Evolutionary conservation across 2,113 vertebrate species (phyloP), one percentile per base, ranked within the genome.

Genomic region (Vanacampus margaritifer): DNA sequence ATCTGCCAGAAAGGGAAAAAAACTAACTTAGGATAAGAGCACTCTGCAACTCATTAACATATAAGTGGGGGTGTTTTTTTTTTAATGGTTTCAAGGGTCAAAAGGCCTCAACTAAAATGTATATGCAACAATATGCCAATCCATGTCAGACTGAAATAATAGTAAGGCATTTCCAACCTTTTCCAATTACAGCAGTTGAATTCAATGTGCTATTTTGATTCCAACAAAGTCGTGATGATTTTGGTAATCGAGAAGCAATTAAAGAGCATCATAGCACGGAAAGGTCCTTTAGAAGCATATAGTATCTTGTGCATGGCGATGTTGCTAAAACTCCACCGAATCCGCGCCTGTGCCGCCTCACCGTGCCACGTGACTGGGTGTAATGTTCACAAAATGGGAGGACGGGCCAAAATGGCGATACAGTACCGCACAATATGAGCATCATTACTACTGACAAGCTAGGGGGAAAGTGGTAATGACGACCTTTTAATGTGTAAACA

Each of bases 311-410:
- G 36, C 21, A 13, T 0, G 12, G 0, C 17, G 65, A 13, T 67
- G 51, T 62, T 21, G n/a, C 74, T n/a, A 8, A 19, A 8, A 75
- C 53, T 37, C 37, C 3, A 62, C 53, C 53, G 58, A 50, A 41
- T 16, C 3, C 8, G 36, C 11, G 23, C 16, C 32, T 16, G 61
- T 35, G 64, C 81, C 77, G 76, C 84, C 78, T 68, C 24, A 58
- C 28, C 37, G 45, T 76, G 86, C 78, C 86, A 87, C 86, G 83
- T 87, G 79, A 86, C 68, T 17, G 61, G 11, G 43, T 21, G 58
- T 64, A 16, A 69, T 68, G 62, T 39, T 64, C 45, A 64, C 17
- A 60, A 23, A n/a, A 19, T 69, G 37, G 69, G 67, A 73, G 76
- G 78, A 79, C 71, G 59, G 73, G 73, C 64, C 53, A 32, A 21